Evolutionary conservation across 1,140 invertebrate species (phyloP).

Genomic region (Mycetomoellerius zeteki): DNA sequence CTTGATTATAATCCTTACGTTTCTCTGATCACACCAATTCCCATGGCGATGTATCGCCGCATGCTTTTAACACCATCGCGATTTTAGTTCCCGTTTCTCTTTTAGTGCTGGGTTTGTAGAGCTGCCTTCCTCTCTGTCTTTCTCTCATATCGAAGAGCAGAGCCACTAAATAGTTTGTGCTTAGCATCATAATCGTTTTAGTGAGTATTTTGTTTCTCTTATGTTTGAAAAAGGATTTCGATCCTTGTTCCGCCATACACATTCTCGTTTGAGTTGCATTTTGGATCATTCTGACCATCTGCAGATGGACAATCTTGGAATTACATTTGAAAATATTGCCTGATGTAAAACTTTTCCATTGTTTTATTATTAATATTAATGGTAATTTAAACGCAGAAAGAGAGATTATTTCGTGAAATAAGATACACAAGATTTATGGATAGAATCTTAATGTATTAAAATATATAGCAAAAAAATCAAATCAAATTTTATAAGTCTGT

Average conservation of each 20-base stretch:
- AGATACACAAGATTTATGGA: background rate
- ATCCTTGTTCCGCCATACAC: background rate
- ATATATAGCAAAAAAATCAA: too few species aligned
- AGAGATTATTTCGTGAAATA: background rate
- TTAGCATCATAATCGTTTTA: slow-evolving; percentile 39
- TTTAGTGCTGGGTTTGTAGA: slow-evolving; percentile 57
- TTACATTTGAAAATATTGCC: background rate
- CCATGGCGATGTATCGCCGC: background rate
- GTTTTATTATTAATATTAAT: too few species aligned
- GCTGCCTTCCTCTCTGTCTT: too few species aligned
- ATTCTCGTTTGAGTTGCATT: background rate
- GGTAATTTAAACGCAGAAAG: background rate
- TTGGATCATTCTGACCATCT: background rate
- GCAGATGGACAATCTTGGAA: background rate
- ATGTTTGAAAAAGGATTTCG: background rate
- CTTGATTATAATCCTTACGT: slow-evolving; percentile 72
- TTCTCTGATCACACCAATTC: slow-evolving; percentile 64
- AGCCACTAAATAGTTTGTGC: background rate
- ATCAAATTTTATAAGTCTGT: too few species aligned
- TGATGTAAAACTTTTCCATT: background rate
- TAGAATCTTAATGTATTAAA: background rate
- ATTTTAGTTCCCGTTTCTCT: slow-evolving; percentile 54
- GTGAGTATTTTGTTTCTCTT: slow-evolving; percentile 65
- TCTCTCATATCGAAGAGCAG: background rate
- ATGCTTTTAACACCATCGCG: slow-evolving; percentile 4